phyloP scores from a whole-genome alignment of 2,888 invertebrate genomes.

The Machimus rusticus region DNA sequence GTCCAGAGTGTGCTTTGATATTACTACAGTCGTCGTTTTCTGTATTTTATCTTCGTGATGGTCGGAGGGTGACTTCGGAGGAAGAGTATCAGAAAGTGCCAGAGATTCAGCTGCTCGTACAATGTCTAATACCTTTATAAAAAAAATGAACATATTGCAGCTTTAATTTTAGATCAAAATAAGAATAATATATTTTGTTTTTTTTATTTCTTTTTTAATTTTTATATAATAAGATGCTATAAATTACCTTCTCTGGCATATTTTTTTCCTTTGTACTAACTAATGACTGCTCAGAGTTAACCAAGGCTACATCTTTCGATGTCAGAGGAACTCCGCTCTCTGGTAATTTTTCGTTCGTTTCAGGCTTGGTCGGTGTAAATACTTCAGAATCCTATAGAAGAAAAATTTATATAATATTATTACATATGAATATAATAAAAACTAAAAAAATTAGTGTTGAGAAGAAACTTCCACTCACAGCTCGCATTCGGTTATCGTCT shows the following conservation, averaged over 20 bases:
- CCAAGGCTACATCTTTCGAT: conserved; percentile 54
- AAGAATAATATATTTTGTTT: not conserved
- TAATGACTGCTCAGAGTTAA: conserved; percentile 58
- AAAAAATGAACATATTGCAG: not conserved
- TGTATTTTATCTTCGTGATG: conserved; percentile 69
- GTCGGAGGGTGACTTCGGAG: conserved; percentile 79
- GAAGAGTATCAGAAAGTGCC: conserved; percentile 66
- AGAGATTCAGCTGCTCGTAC: conserved; percentile 88
- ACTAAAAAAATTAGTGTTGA: not conserved
- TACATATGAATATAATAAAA: not conserved
- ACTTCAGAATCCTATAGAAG: conserved; percentile 59
- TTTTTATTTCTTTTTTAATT: not conserved
- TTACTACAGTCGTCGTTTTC: conserved; percentile 91
- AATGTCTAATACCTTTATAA: conserved; percentile 79
- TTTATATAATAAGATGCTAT: not conserved
- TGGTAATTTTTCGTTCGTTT: conserved; percentile 49
- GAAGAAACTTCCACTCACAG: conserved; percentile 52
- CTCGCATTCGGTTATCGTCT: conserved; percentile 63
- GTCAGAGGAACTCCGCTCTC: conserved; percentile 51
- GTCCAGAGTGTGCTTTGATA: conserved; percentile 91
- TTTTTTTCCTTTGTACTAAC: conserved; percentile 76
- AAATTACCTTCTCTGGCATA: conserved; percentile 77
- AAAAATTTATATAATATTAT: conserved; percentile 1
- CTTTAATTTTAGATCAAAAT: not conserved
- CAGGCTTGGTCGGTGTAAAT: conserved; percentile 55